Evolutionary conservation across 1,140 invertebrate genomes (phyloP), one percentile per base, ranked within the genome.

Genomic region (Drosophila nannoptera): DNA sequence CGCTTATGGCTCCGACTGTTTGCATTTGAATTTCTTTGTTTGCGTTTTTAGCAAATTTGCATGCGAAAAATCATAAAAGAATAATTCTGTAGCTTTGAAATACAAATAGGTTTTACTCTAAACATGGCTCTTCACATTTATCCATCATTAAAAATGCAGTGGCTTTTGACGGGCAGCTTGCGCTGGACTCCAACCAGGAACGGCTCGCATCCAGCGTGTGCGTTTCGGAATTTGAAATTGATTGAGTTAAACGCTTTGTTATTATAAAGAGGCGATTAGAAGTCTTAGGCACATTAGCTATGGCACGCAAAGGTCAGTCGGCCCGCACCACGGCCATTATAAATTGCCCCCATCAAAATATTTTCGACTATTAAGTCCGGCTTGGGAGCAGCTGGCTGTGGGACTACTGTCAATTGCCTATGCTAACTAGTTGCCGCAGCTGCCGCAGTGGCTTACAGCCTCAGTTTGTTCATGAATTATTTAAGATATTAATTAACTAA

Each of bases 401-500:
- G 22, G 45, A n/a, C 32, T 40, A 29, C 45, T 70, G 68, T 59
- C 69, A 71, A 67, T 71, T 67, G 69, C 59, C 29, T 53, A 36
- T 22, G 53, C 48, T 33, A 70, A 35, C 31, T 22, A 53, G 53
- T 48, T 7, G 48, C 40, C 38, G 56, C 32, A 50, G 7, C 45
- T 45, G 45, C 46, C 49, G 49, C 54, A 60, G 59, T 53, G 49
- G 49, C 63, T 42, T 49, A 67, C 68, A 48, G 29, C 65, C 59
- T 59, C 53, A 53, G 53, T 46, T 69, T 53, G 67, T 65, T 61
- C 58, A 72, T 72, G 64, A 72, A 68, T 72, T 72, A 72, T 72
- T 72, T 67, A 72, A 45, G 58, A 62, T 68, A 72, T 72, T 72
- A 72, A 72, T 72, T 72, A 71, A 71, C 69, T 60, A 72, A 61